A percentile compares a stretch with the other conserved stretches of the same genome.
Conservation (phyloP, 2,113 vertebrate species). For the Sander vitreus region DNA sequence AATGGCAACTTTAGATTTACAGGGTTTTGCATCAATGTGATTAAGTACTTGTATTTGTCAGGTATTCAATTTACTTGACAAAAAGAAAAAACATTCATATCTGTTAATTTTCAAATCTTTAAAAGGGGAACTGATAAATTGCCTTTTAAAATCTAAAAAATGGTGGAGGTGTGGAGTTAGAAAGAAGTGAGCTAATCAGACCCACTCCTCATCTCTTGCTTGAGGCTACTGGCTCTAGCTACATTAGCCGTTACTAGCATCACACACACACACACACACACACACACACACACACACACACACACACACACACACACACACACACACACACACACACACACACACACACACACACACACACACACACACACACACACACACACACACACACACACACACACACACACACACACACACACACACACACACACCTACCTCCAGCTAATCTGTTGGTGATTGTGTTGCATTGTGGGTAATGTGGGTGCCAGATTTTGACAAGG, state of each 20-base stretch:
- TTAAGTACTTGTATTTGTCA: background rate
- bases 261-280: background rate
- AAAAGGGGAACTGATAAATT: background rate
- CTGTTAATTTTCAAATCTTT: background rate
- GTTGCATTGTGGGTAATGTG: background rate
- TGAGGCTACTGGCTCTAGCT: too few relatives aligned
- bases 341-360: background rate
- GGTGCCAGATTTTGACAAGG: background rate
- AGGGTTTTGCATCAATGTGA: background rate
- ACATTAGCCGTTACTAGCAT: background rate
- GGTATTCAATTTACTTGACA: background rate
- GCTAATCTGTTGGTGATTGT: background rate
- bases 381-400: background rate
- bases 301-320: too few relatives aligned
- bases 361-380: background rate
- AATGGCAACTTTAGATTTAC: background rate
- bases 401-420: background rate
- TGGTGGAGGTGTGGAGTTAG: background rate
- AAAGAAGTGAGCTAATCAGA: background rate
- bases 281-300: too few relatives aligned
- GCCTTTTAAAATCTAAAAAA: background rate
- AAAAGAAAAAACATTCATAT: background rate
- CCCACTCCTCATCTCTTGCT: too few relatives aligned
- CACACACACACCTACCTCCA: background rate
- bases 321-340: background rate